phyloP scores from a whole-genome alignment of 2,888 invertebrate genomes.

The Amaurobius ferox region DNA sequence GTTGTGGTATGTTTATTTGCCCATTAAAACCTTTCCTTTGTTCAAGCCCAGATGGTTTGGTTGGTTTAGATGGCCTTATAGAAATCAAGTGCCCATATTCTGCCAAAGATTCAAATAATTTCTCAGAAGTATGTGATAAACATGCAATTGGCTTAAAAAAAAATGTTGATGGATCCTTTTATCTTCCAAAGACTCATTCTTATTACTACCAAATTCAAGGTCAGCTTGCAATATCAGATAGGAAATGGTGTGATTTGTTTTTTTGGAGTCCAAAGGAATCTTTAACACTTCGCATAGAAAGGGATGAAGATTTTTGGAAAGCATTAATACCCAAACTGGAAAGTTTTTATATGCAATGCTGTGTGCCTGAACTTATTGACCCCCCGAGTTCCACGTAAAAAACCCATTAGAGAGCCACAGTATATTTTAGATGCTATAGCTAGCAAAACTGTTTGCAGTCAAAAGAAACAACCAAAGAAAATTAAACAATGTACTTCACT shows the following conservation, averaged over 20 bases:
- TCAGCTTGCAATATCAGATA: not conserved
- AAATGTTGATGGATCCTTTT: not conserved
- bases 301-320: not conserved
- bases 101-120: not conserved
- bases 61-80: conserved; percentile 14
- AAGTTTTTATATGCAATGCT: not conserved
- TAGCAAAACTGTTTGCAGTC: too few species aligned
- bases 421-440: too few species aligned
- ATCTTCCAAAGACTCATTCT: not conserved
- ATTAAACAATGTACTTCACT: too few species aligned
- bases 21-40: not conserved
- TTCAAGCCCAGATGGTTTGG: conserved; percentile 25
- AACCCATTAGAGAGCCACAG: too few species aligned
- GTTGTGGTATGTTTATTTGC: conserved; percentile 14
- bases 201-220: too few species aligned
- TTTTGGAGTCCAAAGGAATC: not conserved
- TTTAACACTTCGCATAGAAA: not conserved
- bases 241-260: not conserved
- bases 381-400: too few species aligned
- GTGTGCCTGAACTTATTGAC: not conserved
- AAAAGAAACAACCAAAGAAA: too few species aligned
- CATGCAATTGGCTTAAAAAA: not conserved
- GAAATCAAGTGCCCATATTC: conserved; percentile 30
- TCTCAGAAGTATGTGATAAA: not conserved
- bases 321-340: not conserved